phyloP scores from a whole-genome alignment of 2,888 invertebrate genomes.

The Spisula subtruncata region DNA sequence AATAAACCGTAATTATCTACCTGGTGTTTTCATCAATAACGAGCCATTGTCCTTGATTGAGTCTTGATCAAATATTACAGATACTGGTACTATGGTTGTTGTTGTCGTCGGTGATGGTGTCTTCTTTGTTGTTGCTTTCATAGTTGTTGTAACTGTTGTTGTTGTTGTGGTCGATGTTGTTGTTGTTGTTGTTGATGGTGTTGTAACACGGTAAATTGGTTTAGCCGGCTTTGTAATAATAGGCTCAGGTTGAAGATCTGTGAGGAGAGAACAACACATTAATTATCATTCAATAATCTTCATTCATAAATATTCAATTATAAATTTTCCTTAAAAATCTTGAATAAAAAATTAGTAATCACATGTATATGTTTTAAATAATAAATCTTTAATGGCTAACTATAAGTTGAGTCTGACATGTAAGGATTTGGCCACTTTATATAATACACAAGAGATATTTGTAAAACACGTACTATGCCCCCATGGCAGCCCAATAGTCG shows the following conservation, averaged over 20 bases:
- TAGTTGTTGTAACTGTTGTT: conserved; percentile 35
- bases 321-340: too few relatives aligned
- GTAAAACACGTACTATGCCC: too few relatives aligned
- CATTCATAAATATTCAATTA: too few relatives aligned
- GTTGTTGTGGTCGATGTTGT: conserved; percentile 38
- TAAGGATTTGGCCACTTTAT: too few relatives aligned
- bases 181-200: conserved; percentile 29
- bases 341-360: too few relatives aligned
- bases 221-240: not conserved
- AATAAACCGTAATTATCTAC: too few relatives aligned
- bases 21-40: conserved; percentile 23
- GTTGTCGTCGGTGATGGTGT: conserved; percentile 15
- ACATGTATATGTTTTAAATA: too few relatives aligned
- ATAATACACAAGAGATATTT: too few relatives aligned
- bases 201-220: not conserved
- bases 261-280: not conserved
- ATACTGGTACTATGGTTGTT: not conserved
- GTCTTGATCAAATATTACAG: not conserved
- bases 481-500: too few relatives aligned
- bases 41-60: not conserved
- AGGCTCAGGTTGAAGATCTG: not conserved
- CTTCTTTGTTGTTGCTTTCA: conserved; percentile 33
- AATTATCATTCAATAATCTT: too few relatives aligned
- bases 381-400: too few relatives aligned
- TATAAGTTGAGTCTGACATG: too few relatives aligned